phyloP scores from a whole-genome alignment of 2,888 invertebrate genomes.

The Lumbricus terrestris region DNA sequence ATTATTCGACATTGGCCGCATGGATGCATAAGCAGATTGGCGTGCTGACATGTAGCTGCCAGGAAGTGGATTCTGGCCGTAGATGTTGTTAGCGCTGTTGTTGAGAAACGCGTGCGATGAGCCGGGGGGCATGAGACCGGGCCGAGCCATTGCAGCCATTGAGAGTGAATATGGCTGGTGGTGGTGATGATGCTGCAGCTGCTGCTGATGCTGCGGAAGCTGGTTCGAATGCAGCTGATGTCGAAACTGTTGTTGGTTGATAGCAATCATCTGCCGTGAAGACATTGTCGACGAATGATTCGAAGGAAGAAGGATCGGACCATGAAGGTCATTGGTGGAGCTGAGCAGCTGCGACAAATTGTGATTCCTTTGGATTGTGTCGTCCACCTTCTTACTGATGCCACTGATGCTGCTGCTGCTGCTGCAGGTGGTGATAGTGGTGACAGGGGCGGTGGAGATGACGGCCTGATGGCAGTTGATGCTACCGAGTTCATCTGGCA shows the following conservation, averaged over 20 bases:
- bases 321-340: conserved; percentile 17
- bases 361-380: conserved; percentile 30
- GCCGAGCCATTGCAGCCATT: not conserved
- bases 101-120: not conserved
- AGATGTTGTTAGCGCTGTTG: not conserved
- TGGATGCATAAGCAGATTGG: not conserved
- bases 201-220: not conserved
- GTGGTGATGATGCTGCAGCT: not conserved
- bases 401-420: not conserved
- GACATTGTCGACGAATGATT: not conserved
- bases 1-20: not conserved
- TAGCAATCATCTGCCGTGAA: not conserved
- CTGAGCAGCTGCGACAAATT: conserved; percentile 32
- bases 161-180: not conserved
- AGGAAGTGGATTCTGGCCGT: not conserved
- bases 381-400: conserved; percentile 26
- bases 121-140: no score
- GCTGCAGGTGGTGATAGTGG: not conserved
- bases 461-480: conserved; percentile 15
- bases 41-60: not conserved
- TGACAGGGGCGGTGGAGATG: not conserved
- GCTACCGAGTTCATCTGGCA: conserved; percentile 32
- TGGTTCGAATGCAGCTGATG: conserved; percentile 6
- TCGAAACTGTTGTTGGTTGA: conserved; percentile 12
- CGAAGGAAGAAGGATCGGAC: not conserved